Evolutionary conservation across 1,140 invertebrate species (phyloP).

Genomic region (Lepidurus couesii): DNA sequence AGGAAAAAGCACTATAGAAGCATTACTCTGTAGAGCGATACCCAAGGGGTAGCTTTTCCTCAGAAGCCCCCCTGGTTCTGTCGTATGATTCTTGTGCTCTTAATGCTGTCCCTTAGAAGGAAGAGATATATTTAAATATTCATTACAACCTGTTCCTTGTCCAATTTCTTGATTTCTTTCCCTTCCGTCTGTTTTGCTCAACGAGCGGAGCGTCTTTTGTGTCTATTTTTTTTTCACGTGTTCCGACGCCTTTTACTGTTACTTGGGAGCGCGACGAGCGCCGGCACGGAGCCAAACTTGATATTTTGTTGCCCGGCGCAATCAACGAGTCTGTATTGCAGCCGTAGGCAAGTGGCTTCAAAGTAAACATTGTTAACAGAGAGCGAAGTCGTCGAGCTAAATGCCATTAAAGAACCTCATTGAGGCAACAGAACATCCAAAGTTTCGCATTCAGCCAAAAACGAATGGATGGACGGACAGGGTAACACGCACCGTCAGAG

Average conservation of each 20-base stretch:
- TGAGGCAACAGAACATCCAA: neutral
- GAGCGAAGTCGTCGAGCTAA: neutral
- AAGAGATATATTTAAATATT: neutral
- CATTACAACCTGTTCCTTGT: neutral
- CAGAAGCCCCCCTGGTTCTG: neutral
- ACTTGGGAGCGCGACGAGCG: neutral
- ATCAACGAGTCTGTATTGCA: neutral
- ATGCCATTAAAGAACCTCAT: neutral
- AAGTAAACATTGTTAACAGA: neutral
- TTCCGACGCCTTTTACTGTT: neutral
- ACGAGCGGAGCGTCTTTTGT: neutral
- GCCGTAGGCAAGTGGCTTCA: neutral
- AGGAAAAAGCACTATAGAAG: no score
- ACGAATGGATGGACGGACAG: neutral
- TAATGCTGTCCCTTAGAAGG: neutral
- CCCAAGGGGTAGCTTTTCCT: neutral
- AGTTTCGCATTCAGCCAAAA: neutral
- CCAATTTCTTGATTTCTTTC: neutral
- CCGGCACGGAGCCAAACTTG: neutral
- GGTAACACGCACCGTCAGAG: neutral
- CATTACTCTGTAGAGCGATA: no score
- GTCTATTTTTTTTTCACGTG: neutral
- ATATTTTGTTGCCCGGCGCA: neutral
- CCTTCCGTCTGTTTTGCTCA: neutral
- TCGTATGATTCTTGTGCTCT: neutral